A percentile compares a stretch with the other conserved stretches of the same genome.
These are phyloP conservation scores for Ditula angustiorana DNA, from an alignment of 2,888 invertebrate genomes.

Conservation along the genomic window DNA sequence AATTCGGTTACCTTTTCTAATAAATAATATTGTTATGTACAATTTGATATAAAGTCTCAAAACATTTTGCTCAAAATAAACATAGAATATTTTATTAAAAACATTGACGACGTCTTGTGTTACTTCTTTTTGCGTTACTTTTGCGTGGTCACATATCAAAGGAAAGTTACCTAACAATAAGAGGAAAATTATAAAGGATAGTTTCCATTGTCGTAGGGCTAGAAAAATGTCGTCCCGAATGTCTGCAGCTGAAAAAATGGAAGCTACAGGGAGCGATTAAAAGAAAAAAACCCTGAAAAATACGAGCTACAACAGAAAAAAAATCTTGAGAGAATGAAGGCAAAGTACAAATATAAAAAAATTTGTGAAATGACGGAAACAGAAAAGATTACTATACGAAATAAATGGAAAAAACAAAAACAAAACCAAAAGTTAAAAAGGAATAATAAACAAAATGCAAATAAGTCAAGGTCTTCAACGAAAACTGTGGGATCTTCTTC, in stretches of 20 bases:
- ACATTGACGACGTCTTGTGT: slow-evolving; percentile 1
- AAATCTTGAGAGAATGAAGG: too few species aligned
- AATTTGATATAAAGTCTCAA: slow-evolving; percentile 2
- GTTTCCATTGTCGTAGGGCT: slow-evolving; percentile 10
- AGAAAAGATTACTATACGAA: slow-evolving; percentile 11
- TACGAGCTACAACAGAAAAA: too few species aligned
- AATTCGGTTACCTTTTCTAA: too few species aligned
- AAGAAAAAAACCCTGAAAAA: too few species aligned
- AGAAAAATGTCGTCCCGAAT: slow-evolving; percentile 17
- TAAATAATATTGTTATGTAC: slow-evolving; percentile 5
- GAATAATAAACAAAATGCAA: neutral
- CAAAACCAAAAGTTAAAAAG: slow-evolving; percentile 2
- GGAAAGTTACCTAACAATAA: slow-evolving; percentile 2
- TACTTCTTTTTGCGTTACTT: slow-evolving; percentile 22
- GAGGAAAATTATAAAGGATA: slow-evolving; percentile 20
- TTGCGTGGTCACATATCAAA: slow-evolving; percentile 16
- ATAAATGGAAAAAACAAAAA: slow-evolving; percentile 20
- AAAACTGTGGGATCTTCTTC: slow-evolving; percentile 2
- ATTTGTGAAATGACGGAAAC: slow-evolving; percentile 20
- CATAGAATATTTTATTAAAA: slow-evolving; percentile 7
- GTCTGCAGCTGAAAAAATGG: too few species aligned
- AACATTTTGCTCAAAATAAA: neutral
- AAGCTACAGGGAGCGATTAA: too few species aligned
- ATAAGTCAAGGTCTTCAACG: neutral
- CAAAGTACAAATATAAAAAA: slow-evolving; percentile 23